Evolutionary conservation across 2,797 vertebrate species (phyloP).

Genomic region (Chiloscyllium punctatum): DNA sequence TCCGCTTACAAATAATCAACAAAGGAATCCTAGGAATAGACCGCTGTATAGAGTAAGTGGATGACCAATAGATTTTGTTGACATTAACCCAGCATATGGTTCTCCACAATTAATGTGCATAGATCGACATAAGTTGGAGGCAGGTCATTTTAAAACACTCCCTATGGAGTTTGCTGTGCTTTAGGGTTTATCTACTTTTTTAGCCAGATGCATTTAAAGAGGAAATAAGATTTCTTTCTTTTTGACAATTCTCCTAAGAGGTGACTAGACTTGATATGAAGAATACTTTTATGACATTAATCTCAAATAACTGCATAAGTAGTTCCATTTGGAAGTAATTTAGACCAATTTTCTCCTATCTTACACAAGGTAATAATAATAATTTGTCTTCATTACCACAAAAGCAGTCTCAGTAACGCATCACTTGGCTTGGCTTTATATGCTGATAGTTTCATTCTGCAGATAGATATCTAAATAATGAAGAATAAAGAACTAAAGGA

Average conservation of each 20-base stretch:
- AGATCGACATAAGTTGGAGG: neutral
- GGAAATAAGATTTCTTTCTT: neutral
- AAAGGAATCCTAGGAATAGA: neutral
- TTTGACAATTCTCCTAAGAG: neutral
- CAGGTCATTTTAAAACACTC: neutral
- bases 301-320: neutral
- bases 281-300: neutral
- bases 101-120: neutral
- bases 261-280: neutral
- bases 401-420: neutral
- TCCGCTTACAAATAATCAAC: neutral
- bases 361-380: neutral
- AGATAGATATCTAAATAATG: neutral
- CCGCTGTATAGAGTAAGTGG: neutral
- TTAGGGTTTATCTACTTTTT: neutral
- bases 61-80: neutral
- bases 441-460: neutral
- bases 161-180: neutral
- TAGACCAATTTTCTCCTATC: neutral
- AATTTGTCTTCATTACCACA: neutral
- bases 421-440: neutral
- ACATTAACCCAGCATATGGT: neutral
- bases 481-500: too few relatives aligned
- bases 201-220: too few relatives aligned
- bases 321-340: neutral